A percentile compares a stretch with the other conserved stretches of the same genome.
phyloP scores from a whole-genome alignment of 2,797 vertebrate genomes.

The Diplodus sargus region DNA sequence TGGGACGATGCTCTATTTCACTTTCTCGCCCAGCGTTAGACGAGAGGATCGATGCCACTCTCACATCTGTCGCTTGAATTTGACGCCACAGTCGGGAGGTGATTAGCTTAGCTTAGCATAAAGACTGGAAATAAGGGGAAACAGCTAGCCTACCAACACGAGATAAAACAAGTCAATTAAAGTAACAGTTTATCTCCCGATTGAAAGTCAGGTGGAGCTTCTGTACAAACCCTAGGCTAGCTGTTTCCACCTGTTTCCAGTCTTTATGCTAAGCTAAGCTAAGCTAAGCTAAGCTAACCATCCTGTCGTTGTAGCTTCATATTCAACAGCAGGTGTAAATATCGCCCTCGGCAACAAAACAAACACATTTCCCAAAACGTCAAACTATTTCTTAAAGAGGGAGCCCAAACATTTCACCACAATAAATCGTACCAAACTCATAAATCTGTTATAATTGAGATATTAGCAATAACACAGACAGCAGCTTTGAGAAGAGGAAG shows the following conservation, averaged over 20 bases:
- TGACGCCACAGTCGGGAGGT: background rate
- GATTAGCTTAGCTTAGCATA: slow-evolving; percentile 32
- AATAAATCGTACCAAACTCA: slow-evolving; percentile 5
- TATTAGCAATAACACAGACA: background rate
- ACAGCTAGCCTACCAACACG: background rate
- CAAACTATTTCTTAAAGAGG: background rate
- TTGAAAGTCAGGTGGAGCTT: no score
- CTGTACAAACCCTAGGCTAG: background rate
- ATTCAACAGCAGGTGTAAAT: no score
- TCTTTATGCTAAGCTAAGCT: slow-evolving; percentile 1
- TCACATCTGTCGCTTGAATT: background rate
- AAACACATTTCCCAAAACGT: background rate
- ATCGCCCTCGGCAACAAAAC: background rate
- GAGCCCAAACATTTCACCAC: background rate
- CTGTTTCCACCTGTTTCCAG: background rate
- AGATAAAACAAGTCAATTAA: background rate
- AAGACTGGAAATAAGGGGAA: background rate
- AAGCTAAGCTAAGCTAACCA: background rate
- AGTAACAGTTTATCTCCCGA: no score
- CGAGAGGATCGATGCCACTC: background rate
- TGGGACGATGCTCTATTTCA: background rate
- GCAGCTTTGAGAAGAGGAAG: background rate
- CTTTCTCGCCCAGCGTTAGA: background rate
- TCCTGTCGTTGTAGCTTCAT: background rate
- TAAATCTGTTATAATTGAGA: background rate